phyloP scores from a whole-genome alignment of 1,140 invertebrate genomes.

The Bombus confusus region DNA sequence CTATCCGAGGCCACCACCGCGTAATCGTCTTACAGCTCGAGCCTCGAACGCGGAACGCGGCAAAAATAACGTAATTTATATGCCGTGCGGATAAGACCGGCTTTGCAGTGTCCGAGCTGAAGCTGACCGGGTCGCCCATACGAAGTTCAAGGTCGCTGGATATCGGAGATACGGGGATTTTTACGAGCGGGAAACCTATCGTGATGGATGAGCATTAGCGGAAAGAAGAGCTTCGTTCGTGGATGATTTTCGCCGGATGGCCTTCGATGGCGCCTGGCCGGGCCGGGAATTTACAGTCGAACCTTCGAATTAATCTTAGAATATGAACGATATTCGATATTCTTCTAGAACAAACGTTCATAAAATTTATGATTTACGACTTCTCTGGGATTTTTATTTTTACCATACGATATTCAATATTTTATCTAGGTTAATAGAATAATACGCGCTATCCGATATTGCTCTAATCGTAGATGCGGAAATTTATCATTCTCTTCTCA shows the following conservation, averaged over 20 bases:
- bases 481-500: too few relatives aligned
- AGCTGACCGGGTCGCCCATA: conserved; percentile 27
- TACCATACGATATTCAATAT: too few relatives aligned
- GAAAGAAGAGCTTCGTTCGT: not conserved
- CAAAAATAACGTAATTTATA: conserved; percentile 56
- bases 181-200: not conserved
- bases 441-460: too few relatives aligned
- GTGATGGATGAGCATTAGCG: not conserved
- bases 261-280: not conserved
- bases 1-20: not conserved
- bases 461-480: too few relatives aligned
- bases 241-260: not conserved
- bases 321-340: too few relatives aligned
- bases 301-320: not conserved
- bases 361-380: not conserved
- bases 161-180: not conserved
- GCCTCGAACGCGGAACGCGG: conserved; percentile 16
- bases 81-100: conserved; percentile 39
- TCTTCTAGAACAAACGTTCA: not conserved
- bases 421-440: too few relatives aligned
- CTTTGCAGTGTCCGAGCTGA: conserved; percentile 13
- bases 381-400: not conserved
- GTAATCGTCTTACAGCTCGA: conserved; percentile 34
- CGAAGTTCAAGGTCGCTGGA: conserved; percentile 49
- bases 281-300: not conserved